Percentiles rank a stretch among this genome's conserved stretches.
Conservation (phyloP, 1,140 invertebrate species). For the Calephelis virginiensis region DNA sequence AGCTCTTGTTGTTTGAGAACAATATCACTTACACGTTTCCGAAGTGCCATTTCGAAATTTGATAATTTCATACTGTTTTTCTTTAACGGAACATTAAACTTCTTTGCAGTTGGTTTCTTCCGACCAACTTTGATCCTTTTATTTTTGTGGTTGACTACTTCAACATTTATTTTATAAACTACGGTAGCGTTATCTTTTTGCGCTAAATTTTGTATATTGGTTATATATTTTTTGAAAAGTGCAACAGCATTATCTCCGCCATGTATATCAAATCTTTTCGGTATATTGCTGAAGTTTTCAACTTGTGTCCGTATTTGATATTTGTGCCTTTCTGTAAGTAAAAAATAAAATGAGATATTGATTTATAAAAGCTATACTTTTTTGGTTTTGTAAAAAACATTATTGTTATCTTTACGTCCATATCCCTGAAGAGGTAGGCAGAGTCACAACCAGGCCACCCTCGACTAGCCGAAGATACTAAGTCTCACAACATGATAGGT, state of each 20-base stretch:
- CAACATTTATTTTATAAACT: conserved; percentile 53
- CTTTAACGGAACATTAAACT: conserved; percentile 64
- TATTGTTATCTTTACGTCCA: no score
- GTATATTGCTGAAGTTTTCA: conserved; percentile 52
- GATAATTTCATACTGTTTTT: conserved; percentile 65
- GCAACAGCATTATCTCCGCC: conserved; percentile 44
- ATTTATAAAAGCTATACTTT: no score
- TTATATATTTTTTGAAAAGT: conserved; percentile 49
- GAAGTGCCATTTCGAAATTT: conserved; percentile 53
- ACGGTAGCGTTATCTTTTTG: conserved; percentile 45
- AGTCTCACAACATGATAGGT: no score
- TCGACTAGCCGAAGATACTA: no score
- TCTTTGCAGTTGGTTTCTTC: conserved; percentile 51
- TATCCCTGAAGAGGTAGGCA: no score
- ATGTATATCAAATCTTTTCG: conserved; percentile 51
- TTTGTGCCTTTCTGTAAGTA: conserved; percentile 43
- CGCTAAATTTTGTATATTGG: conserved; percentile 48
- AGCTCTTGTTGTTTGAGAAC: conserved; percentile 32
- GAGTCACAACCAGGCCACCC: no score
- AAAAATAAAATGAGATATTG: conserved; percentile 18
- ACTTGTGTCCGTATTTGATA: conserved; percentile 37
- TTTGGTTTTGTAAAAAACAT: no score
- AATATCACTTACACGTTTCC: conserved; percentile 45
- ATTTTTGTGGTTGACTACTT: conserved; percentile 29
- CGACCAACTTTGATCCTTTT: conserved; percentile 33